A percentile compares a stretch with the other conserved stretches of the same genome.
phyloP scores from a whole-genome alignment of 2,888 invertebrate species.

The Lithodes maja region DNA sequence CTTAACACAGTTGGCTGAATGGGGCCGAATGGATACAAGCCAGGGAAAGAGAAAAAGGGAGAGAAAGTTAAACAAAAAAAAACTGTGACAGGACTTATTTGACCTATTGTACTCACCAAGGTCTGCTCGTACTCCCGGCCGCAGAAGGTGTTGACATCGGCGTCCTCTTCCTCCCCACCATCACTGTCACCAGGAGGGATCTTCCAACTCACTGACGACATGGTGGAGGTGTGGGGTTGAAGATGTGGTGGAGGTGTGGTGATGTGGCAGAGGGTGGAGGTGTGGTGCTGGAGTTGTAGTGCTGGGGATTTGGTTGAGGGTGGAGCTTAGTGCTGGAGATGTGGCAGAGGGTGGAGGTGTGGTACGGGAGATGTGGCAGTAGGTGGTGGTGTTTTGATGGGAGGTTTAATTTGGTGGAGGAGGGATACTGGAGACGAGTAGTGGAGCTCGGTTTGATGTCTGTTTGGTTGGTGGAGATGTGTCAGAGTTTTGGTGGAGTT shows the following conservation, averaged over 20 bases:
- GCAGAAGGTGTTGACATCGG: constrained; percentile 26
- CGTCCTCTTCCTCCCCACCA: constrained; percentile 43
- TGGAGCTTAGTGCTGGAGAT: background rate
- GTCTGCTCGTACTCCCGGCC: constrained; percentile 52
- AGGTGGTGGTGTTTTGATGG: no score
- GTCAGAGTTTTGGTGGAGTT: no score
- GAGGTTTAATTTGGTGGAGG: no score
- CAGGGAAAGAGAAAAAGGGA: no score
- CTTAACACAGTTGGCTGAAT: no score
- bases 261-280: background rate
- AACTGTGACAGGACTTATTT: no score
- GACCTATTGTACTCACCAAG: constrained; percentile 41
- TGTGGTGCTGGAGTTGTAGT: background rate
- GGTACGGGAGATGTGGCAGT: background rate
- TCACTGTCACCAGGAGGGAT: constrained; percentile 30
- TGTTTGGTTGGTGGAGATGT: no score
- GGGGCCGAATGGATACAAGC: no score
- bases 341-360: background rate
- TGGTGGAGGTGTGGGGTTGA: constrained; percentile 6
- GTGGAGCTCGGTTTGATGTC: no score
- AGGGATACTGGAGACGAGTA: no score
- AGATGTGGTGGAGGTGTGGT: background rate
- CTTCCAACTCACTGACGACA: constrained; percentile 55
- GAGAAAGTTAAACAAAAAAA: no score
- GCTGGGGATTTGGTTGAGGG: background rate